Base-by-base conservation (phyloP, 1,140 invertebrate species). In the Chlorops oryzae region DNA sequence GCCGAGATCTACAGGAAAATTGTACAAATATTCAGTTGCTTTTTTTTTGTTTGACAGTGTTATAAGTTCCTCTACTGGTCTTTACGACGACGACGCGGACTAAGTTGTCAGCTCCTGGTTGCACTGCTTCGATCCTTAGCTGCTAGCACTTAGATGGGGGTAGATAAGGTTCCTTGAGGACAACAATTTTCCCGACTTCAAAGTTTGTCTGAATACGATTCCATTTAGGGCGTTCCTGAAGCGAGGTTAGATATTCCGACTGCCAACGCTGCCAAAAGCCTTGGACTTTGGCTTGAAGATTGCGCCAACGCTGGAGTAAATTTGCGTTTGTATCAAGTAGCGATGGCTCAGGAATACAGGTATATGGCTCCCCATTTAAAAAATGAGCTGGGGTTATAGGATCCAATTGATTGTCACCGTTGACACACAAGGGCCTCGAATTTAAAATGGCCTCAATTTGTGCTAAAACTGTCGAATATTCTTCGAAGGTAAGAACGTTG, bases 321-420 rank as follows among this genome's bases (percentile, higher is more conserved):
- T n/a, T n/a, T n/a, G n/a, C n/a, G n/a, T n/a, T n/a, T n/a, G n/a
- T n/a, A n/a, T n/a, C n/a, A n/a, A n/a, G n/a, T n/a, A n/a, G n/a
- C n/a, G n/a, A 47, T 15, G 40, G n/a, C 23, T 59, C 50, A 12
- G 59, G 54, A 9, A 61, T 9, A 3, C 50, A 28, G 4, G 48
- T 56, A 15, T 72, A 39, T 1, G 63, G 52, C 18, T 52, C 34
- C 12, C 70, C 69, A 32, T 60, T 65, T 23, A 74, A 43, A 52
- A 74, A 74, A 59, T 76, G 71, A 9, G 51, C 60, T 3, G 73
- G 71, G 10, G 73, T 72, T 9, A 74, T 41, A 17, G 58, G 47
- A 23, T 39, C 41, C 5, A 62, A 54, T 18, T 73, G 67, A 28
- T 59, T 56, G 12, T 54, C 52, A 62, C 56, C 32, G n/a, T n/a